Evolutionary conservation across 2,888 invertebrate genomes (phyloP), one percentile per base, ranked within the genome.

Genomic region (Nomada flava): DNA sequence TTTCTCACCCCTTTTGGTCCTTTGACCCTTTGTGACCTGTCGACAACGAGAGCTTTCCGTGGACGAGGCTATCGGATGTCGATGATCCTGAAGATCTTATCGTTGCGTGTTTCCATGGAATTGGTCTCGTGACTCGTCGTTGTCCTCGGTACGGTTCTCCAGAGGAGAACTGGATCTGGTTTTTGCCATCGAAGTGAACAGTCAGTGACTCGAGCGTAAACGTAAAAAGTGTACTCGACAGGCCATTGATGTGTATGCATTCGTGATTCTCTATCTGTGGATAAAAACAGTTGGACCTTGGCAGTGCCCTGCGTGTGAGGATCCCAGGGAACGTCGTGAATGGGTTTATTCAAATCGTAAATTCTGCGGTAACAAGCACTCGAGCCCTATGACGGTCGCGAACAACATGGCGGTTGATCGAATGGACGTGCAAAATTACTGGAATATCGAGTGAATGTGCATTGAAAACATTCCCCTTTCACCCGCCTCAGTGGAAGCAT

Each of bases 331-430:
- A 42, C 52, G 15, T 29, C n/a, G 53, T 11, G 20, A 15, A 23
- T 36, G 2, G 4, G 53, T 53, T 62, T 10, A 11, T 20, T 26
- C 18, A 1, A 15, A 42, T 20, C 7, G 29, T 23, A 42, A 11
- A 5, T 50, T 15, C 18, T 7, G 36, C 23, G 10, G 10, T 36
- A 36, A 20, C 5, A 10, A 23, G 15, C n/a, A 36, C 23, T 10
- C 13, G 26, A 10, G 42, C 57, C n/a, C 2, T n/a, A 0, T 3
- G 15, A 29, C 15, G 63, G 52, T 60, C 15, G 13, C 53, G 67
- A n/a, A 67, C 74, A 73, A 73, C n/a, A 80, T 80, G 80, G 80
- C 80, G 68, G 80, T 78, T 57, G 23, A 18, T 62, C 23, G 29
- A 29, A 57, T 57, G 10, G 50, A 62, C 52, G 60, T 62, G 42